Evolutionary conservation across 2,113 vertebrate genomes (phyloP).

Genomic region (Oryzias javanicus): DNA sequence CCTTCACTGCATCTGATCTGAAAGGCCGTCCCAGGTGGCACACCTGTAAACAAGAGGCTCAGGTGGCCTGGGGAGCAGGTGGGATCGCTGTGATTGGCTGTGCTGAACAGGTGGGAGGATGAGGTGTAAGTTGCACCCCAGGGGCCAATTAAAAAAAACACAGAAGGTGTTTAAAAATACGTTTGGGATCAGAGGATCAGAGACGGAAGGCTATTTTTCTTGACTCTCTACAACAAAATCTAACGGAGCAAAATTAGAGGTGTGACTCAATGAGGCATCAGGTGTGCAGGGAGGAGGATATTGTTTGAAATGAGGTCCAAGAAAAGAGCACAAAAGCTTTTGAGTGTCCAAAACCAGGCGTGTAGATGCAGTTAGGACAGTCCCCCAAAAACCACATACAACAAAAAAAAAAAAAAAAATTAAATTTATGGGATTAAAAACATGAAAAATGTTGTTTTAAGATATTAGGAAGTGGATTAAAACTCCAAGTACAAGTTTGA

Average conservation of each 20-base stretch:
- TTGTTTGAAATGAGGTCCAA: too few relatives aligned
- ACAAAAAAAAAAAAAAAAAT: too few relatives aligned
- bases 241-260: neutral
- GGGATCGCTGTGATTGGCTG: conserved; percentile 48
- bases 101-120: conserved; percentile 20
- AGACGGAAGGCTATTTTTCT: neutral
- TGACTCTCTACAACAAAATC: neutral
- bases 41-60: conserved; percentile 58
- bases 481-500: too few relatives aligned
- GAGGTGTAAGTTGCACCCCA: neutral
- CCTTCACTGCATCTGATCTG: neutral
- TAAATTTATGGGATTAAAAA: too few relatives aligned
- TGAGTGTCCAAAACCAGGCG: too few relatives aligned
- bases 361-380: too few relatives aligned
- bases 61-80: conserved; percentile 22
- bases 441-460: too few relatives aligned
- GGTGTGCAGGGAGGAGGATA: neutral
- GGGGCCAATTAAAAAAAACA: conserved; percentile 63
- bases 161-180: conserved; percentile 37
- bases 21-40: conserved; percentile 25
- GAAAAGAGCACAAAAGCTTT: too few relatives aligned
- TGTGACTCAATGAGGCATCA: neutral
- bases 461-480: too few relatives aligned
- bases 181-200: conserved; percentile 22
- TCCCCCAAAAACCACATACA: too few relatives aligned